Evolutionary conservation across 2,888 invertebrate genomes (phyloP), one percentile per base, ranked within the genome.

Genomic region (Drosophila anomelani): DNA sequence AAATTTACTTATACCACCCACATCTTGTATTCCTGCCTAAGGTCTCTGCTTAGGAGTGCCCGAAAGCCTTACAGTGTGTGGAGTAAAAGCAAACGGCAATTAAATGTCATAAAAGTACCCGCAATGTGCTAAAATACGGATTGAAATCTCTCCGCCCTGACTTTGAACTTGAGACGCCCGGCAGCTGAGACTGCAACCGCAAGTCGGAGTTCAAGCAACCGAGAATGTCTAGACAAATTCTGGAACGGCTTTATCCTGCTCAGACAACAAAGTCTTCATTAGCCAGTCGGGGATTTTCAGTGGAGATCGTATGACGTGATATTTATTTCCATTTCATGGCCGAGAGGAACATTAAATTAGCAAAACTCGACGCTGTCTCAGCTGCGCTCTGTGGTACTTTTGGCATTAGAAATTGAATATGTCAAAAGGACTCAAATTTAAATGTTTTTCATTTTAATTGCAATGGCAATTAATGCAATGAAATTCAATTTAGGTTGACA

Each of bases 231-330:
- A 72, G 72, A 72, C 72, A 68, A 57, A 39, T 44, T 56, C 13
- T 43, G 49, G 55, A 55, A 54, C 41, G 46, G 46, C 57, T 54
- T 68, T 72, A 68, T 76, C 57, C 69, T 47, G 32, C 76, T 67
- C 76, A 75, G 76, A 72, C 71, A 66, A 72, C 76, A 57, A 75
- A 76, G 76, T 76, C 57, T 39, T 57, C 57, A 69, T 73, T 76
- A 69, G 68, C 57, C 38, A 12, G 43, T 3, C 43, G 26, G 13
- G 43, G 68, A 66, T 68, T 66, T 64, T 68, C 34, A 49, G 10
- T 38, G 70, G 49, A 69, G 69, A 73, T 73, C 73, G 47, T 55
- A 76, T 73, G 53, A 49, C 73, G 20, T 59, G 76, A 73, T 73
- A 73, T 73, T 58, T 73, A 73, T 73, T 76, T 59, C 38, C 58